phyloP scores from a whole-genome alignment of 2,888 invertebrate species.

The Nematopogon swammerdamellus region DNA sequence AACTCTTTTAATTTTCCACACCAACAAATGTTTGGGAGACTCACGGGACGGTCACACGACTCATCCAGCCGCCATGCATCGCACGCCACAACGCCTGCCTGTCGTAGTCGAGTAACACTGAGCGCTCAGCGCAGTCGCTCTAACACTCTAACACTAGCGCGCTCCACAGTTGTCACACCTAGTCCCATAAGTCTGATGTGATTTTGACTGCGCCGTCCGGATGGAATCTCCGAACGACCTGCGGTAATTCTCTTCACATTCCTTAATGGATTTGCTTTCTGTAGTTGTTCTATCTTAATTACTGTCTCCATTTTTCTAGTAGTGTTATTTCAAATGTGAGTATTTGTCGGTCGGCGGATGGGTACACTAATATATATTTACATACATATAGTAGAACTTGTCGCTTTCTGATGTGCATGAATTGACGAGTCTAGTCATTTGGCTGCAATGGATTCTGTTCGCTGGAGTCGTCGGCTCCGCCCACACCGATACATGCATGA shows the following conservation, averaged over 20 bases:
- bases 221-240: conserved; percentile 39
- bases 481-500: conserved; percentile 41
- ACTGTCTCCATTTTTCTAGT: conserved; percentile 51
- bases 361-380: conserved; percentile 54
- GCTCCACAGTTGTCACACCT: too few species aligned
- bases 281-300: conserved; percentile 51
- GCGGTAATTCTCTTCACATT: conserved; percentile 52
- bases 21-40: too few species aligned
- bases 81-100: too few species aligned
- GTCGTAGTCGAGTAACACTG: too few species aligned
- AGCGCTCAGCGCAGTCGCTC: too few species aligned
- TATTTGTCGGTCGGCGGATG: conserved; percentile 47
- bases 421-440: conserved; percentile 32
- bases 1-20: background rate
- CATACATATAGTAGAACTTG: conserved; percentile 52
- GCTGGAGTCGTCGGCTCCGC: background rate
- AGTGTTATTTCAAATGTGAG: conserved; percentile 42
- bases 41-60: too few species aligned
- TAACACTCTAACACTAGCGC: conserved; percentile 20
- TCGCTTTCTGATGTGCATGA: conserved; percentile 53
- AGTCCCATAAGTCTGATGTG: conserved; percentile 16
- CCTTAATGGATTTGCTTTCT: conserved; percentile 52
- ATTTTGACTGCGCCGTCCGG: conserved; percentile 42
- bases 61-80: too few species aligned
- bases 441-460: conserved; percentile 27